Conservation (phyloP, 35 echinoderm and acorn worm species). For the Ophiothrix spiculata region DNA sequence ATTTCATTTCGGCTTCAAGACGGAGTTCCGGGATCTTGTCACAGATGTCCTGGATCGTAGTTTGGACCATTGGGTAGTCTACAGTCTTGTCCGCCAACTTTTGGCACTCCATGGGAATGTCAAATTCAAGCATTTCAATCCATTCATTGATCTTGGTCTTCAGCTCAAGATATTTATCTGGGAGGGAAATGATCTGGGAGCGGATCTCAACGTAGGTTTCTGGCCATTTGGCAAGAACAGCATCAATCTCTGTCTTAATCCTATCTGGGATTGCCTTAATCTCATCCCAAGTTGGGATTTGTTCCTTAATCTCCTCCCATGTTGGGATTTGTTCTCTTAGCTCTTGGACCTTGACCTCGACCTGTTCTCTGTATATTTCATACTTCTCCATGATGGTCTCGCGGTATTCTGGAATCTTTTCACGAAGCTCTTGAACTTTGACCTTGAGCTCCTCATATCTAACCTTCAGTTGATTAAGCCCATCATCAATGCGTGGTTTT, state of each 20-base stretch:
- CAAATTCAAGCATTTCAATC: not conserved
- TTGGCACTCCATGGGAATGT: not conserved
- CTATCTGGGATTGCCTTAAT: constrained; percentile 8
- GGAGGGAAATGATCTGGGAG: not conserved
- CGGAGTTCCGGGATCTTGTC: not conserved
- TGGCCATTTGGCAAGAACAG: not conserved
- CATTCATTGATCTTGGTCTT: not conserved
- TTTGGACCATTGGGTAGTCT: not conserved
- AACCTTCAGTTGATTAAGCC: constrained; percentile 8
- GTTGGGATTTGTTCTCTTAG: too few species aligned
- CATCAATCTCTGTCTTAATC: not conserved
- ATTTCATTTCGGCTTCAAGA: constrained; percentile 20
- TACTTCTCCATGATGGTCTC: constrained; percentile 15
- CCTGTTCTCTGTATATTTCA: constrained; percentile 29
- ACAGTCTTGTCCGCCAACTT: not conserved
- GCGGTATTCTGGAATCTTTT: not conserved
- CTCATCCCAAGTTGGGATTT: constrained; percentile 25
- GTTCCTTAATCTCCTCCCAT: not conserved
- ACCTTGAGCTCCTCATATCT: constrained; percentile 18
- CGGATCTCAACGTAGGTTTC: not conserved
- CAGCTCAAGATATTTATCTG: constrained; percentile 28
- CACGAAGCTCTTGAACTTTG: not conserved
- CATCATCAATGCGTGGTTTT: constrained; percentile 52
- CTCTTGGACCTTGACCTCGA: not conserved
- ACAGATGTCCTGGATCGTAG: not conserved